phyloP scores from a whole-genome alignment of 2,113 vertebrate genomes.

The Opisthocomus hoazin region DNA sequence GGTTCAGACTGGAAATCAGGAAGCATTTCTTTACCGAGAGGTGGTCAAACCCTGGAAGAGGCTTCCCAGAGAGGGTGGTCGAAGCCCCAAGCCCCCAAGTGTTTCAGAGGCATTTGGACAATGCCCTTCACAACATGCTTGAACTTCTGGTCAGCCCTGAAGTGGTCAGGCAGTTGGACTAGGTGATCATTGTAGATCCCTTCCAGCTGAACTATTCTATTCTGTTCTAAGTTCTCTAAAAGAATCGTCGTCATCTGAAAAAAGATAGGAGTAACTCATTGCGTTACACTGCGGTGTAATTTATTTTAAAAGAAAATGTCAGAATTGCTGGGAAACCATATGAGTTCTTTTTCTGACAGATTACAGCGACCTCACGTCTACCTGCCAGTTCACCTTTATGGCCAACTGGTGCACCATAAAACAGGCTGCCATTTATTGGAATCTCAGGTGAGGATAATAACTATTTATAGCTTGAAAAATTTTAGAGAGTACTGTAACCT shows the following conservation, averaged over 20 bases:
- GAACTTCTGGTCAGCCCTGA: neutral
- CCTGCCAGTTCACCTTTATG: slow-evolving; percentile 94
- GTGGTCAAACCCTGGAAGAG: neutral
- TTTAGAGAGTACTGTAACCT: neutral
- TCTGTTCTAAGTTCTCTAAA: neutral
- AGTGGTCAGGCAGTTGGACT: neutral
- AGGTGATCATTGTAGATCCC: accelerated
- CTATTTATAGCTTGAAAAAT: neutral
- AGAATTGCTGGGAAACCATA: neutral
- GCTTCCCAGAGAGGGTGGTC: neutral
- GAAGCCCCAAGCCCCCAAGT: neutral
- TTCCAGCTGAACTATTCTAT: neutral
- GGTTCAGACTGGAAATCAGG: neutral
- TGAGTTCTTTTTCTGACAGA: slow-evolving; percentile 70
- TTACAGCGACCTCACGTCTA: slow-evolving; percentile 96
- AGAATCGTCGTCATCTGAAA: neutral
- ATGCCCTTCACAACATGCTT: neutral
- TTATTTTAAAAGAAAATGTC: neutral
- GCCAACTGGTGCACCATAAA: slow-evolving; percentile 97
- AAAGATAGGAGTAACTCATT: neutral
- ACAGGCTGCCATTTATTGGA: slow-evolving; percentile 96
- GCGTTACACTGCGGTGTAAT: neutral
- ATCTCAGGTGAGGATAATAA: slow-evolving; percentile 79
- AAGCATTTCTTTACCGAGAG: neutral
- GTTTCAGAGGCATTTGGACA: neutral